Base-by-base conservation (phyloP, 2,797 vertebrate genomes). In the Falco columbarius region DNA sequence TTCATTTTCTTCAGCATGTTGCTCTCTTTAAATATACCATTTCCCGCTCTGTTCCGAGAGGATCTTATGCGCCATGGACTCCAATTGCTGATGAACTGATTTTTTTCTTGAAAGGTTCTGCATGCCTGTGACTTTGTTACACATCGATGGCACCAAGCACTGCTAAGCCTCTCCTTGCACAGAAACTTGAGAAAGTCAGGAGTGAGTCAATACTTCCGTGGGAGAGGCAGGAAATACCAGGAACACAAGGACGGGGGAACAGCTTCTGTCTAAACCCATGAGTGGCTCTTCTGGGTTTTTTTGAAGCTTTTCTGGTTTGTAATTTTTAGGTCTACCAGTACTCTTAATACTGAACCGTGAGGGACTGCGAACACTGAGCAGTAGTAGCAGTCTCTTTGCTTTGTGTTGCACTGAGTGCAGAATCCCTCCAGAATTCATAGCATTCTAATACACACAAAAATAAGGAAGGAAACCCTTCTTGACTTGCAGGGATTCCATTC, bases 1-100 rank as follows among this genome's bases (percentile, higher is more conserved):
- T 63, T 87, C 23, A 70, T 93, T 90, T 93, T 90, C 63, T 89
- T 86, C 54, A 92, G 46, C 61, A 82, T 89, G 62, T 89, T 88
- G 18, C 51, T 70, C 29, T 73, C 47, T 51, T 89, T 86, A 90
- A 94, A 86, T 83, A 90, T 70, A 52, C 18, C 10, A 14, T 84
- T 96, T 82, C 54, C 59, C 83, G 20, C 61, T 86, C 52, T 68
- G 56, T 72, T 95, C 46, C 32, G 65, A 26, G 81, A 77, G 44
- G 49, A 95, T 49, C 40, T 93, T 89, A 58, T 24, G 34, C 68
- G 20, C 24, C 55, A 61, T 34, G 8, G 80, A 27, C 32, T 40
- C 30, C 26, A 63, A 2, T 27, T 82, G 59, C 74, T 67, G 29
- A 24, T 87, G 54, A 40, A 49, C 26, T 46, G 38, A 62, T n/a